Conservation (phyloP, 2,888 invertebrate species). For the Allophyes oxyacanthae region DNA sequence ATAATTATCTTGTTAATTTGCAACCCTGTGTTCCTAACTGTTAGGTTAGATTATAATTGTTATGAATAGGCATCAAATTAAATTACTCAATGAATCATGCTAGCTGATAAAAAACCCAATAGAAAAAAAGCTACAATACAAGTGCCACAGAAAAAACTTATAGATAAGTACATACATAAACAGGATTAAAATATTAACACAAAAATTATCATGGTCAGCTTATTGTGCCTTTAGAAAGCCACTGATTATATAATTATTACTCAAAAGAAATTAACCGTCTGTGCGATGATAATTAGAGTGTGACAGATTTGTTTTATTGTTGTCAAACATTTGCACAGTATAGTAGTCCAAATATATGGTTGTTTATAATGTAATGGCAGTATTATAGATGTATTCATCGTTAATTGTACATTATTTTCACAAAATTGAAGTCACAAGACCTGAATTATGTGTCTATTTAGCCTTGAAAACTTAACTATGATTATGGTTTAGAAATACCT, state of each 20-base stretch:
- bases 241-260: conserved; percentile 51
- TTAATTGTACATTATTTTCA: conserved; percentile 15
- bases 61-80: neutral
- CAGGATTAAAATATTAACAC: neutral
- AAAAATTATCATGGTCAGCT: conserved; percentile 16
- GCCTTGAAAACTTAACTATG: neutral
- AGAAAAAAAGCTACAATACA: neutral
- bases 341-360: conserved; percentile 7
- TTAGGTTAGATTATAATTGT: too few relatives aligned
- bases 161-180: neutral
- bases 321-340: conserved; percentile 24
- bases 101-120: neutral
- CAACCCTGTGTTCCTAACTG: too few relatives aligned
- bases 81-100: conserved; percentile 13
- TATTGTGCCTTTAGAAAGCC: conserved; percentile 49
- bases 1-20: too few relatives aligned
- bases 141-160: neutral
- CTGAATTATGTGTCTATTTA: conserved; percentile 11
- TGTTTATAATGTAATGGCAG: conserved; percentile 18
- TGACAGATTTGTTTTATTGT: conserved; percentile 51
- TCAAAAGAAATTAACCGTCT: conserved; percentile 36
- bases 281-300: conserved; percentile 51
- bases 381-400: conserved; percentile 16
- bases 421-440: conserved; percentile 17
- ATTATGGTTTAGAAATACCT: neutral